A percentile compares a stretch with the other conserved stretches of the same genome.
These are phyloP conservation scores for Gavialis gangeticus DNA, from an alignment of 2,113 vertebrate genomes.

Conservation along the genomic window DNA sequence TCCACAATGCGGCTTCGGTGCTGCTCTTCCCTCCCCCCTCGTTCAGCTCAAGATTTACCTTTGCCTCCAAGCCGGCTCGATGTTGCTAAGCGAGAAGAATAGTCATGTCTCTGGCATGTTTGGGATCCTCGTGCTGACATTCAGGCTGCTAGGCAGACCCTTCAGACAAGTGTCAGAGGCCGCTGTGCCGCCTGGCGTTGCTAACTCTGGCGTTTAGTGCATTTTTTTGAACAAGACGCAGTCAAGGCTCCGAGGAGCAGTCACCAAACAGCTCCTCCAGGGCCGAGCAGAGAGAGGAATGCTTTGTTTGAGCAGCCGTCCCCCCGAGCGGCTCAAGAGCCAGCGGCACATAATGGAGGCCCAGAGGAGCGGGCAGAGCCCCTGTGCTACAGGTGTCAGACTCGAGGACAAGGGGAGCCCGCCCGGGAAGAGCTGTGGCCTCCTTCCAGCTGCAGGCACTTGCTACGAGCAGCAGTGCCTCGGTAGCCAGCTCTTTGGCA, in stretches of 20 bases:
- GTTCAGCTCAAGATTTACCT: constrained; percentile 7
- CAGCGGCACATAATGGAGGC: not conserved
- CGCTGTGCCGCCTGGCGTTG: not conserved
- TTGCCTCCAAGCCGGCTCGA: not conserved
- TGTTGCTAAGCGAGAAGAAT: not conserved
- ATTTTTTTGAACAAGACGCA: not conserved
- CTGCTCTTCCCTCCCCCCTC: not conserved
- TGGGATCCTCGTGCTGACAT: not conserved
- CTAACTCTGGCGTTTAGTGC: not conserved
- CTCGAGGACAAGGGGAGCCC: not conserved
- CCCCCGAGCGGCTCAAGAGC: accelerated
- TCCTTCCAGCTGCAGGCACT: accelerated
- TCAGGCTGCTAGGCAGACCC: constrained; percentile 61
- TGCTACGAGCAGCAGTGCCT: not conserved
- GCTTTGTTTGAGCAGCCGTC: not conserved
- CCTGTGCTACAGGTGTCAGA: not conserved
- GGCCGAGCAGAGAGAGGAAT: accelerated
- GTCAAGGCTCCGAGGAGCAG: not conserved
- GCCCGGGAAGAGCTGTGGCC: not conserved
- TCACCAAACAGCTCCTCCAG: not conserved
- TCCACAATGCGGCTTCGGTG: accelerated
- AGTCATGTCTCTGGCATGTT: not conserved
- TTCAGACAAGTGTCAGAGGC: not conserved
- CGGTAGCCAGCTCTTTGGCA: not conserved
- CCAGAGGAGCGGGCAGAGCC: not conserved